Evolutionary conservation across 2,113 vertebrate species (phyloP).

Genomic region (Percina caprodes): DNA sequence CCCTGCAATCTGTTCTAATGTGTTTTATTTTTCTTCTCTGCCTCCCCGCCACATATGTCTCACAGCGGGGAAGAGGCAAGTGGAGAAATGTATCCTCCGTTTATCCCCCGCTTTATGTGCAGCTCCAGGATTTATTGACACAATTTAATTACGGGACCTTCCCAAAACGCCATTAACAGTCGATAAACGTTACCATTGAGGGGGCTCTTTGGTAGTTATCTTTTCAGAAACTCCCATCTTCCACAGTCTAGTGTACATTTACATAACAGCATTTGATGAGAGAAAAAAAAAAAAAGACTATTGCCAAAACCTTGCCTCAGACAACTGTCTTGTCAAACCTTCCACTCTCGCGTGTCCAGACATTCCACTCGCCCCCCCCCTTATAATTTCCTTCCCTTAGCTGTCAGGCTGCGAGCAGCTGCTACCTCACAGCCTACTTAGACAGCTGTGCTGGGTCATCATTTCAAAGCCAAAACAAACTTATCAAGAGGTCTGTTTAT

Average conservation of each 20-base stretch:
- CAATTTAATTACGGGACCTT: slow-evolving; percentile 75
- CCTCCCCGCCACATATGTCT: slow-evolving; percentile 61
- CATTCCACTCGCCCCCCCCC: slow-evolving; percentile 56
- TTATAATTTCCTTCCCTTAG: slow-evolving; percentile 43
- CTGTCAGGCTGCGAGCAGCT: slow-evolving; percentile 65
- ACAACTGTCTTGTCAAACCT: slow-evolving; percentile 34
- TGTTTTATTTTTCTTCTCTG: slow-evolving; percentile 62
- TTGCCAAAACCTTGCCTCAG: slow-evolving; percentile 24
- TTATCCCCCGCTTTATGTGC: slow-evolving; percentile 71
- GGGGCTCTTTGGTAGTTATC: slow-evolving; percentile 58
- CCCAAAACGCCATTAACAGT: slow-evolving; percentile 69
- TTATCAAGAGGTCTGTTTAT: slow-evolving; percentile 53
- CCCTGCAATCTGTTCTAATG: slow-evolving; percentile 71
- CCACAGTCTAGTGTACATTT: slow-evolving; percentile 33
- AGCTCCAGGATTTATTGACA: slow-evolving; percentile 72
- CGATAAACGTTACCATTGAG: slow-evolving; percentile 69
- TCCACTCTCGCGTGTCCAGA: slow-evolving; percentile 42
- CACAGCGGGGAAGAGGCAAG: slow-evolving; percentile 66
- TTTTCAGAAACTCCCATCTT: slow-evolving; percentile 47
- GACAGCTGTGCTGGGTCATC: slow-evolving; percentile 76
- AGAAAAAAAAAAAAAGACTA: neutral
- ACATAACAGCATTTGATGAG: slow-evolving; percentile 36
- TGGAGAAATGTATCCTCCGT: slow-evolving; percentile 50
- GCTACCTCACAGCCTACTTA: slow-evolving; percentile 41
- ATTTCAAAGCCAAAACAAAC: slow-evolving; percentile 78